Percentiles rank a stretch among this genome's conserved stretches.
These are phyloP conservation scores for Leucozona laternaria DNA, from an alignment of 2,888 invertebrate genomes.

Conservation along the genomic window DNA sequence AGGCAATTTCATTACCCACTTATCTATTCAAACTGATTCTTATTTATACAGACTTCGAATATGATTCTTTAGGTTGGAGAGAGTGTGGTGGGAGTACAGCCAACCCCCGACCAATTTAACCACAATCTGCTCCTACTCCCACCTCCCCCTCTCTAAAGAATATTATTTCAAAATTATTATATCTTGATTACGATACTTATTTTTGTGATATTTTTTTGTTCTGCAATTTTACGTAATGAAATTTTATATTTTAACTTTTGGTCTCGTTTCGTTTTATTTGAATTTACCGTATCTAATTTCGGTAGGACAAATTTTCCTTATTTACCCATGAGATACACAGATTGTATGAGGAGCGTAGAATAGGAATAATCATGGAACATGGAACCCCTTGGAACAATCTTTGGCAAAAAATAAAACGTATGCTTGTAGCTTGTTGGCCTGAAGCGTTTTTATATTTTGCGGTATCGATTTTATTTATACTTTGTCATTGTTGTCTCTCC, in stretches of 20 bases:
- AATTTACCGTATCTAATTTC: conserved; percentile 72
- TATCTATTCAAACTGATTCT: conserved; percentile 60
- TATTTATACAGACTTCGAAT: conserved; percentile 9
- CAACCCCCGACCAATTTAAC: not conserved
- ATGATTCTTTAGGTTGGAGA: not conserved
- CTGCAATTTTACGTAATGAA: conserved; percentile 66
- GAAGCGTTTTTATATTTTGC: conserved; percentile 55
- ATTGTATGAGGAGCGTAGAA: not conserved
- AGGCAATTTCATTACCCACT: conserved; percentile 52
- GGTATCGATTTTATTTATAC: conserved; percentile 68
- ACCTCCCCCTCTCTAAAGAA: not conserved
- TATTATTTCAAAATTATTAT: conserved; percentile 34
- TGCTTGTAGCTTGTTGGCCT: conserved; percentile 60
- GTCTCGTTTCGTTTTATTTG: conserved; percentile 61
- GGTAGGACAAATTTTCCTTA: conserved; percentile 34
- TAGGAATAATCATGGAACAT: not conserved
- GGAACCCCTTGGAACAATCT: conserved; percentile 29
- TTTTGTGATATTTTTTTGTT: conserved; percentile 55
- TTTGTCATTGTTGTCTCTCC: conserved; percentile 34
- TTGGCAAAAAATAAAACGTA: conserved; percentile 46
- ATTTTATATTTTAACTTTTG: conserved; percentile 72
- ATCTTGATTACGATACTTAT: conserved; percentile 20
- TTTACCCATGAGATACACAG: conserved; percentile 19
- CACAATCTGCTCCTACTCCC: conserved; percentile 7
- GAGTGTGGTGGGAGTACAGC: too few species aligned